Conservation (phyloP, 2,113 vertebrate species). For the Seriola rivoliana region DNA sequence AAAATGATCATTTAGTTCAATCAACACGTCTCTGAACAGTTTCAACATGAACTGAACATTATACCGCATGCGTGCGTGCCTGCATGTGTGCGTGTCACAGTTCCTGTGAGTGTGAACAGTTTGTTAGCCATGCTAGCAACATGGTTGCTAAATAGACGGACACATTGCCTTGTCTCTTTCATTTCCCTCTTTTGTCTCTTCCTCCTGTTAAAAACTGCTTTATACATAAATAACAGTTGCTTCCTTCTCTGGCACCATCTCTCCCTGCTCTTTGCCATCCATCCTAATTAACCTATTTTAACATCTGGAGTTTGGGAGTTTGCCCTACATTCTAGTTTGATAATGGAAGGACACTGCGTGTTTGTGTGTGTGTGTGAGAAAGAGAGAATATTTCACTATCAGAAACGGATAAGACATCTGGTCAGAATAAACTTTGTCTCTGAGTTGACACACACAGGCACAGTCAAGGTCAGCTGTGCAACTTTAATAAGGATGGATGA, state of each 20-base stretch:
- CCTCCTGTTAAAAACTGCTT: too few relatives aligned
- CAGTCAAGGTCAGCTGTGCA: slow-evolving; percentile 20
- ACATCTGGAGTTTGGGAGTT: slow-evolving; percentile 22
- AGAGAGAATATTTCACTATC: slow-evolving; percentile 8
- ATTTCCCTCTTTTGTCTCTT: too few relatives aligned
- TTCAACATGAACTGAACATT: neutral
- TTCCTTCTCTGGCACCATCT: neutral
- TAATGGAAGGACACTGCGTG: slow-evolving; percentile 41
- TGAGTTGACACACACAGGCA: slow-evolving; percentile 23
- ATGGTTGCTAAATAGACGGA: too few relatives aligned
- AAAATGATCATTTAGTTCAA: too few relatives aligned
- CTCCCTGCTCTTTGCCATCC: neutral
- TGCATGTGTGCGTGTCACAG: too few relatives aligned
- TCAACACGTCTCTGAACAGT: too few relatives aligned
- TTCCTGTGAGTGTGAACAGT: too few relatives aligned
- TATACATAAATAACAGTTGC: too few relatives aligned
- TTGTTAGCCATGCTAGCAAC: too few relatives aligned
- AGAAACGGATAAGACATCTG: slow-evolving; percentile 47
- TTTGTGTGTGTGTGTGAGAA: neutral
- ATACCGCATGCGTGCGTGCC: too few relatives aligned
- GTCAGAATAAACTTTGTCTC: slow-evolving; percentile 17
- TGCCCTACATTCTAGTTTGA: slow-evolving; percentile 62
- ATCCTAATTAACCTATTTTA: slow-evolving; percentile 38
- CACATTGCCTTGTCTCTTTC: too few relatives aligned
- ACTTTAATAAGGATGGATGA: neutral